Conservation (phyloP, 2,797 vertebrate species). For the Neoniphon sammara region DNA sequence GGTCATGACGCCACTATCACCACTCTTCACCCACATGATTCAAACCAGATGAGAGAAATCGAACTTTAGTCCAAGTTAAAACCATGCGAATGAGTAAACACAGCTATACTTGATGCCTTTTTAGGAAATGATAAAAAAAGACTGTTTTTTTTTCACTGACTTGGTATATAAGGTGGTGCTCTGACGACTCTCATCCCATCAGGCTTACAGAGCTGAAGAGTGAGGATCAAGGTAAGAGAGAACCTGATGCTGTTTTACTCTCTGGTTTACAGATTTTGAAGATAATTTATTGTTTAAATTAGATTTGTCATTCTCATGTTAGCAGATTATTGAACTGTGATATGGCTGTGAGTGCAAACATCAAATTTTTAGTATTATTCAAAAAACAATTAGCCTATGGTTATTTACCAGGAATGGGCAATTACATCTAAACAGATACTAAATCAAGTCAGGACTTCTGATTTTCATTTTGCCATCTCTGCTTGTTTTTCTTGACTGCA, state of each 20-base stretch:
- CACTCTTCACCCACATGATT: constrained; percentile 1
- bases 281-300: no score
- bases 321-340: no score
- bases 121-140: constrained; percentile 17
- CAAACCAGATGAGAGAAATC: neutral
- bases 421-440: no score
- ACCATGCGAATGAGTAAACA: constrained; percentile 5
- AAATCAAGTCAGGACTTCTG: no score
- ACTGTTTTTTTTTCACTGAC: accelerated
- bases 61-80: constrained; percentile 39
- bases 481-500: neutral
- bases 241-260: neutral
- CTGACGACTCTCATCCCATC: neutral
- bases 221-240: constrained; percentile 58
- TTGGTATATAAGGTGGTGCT: constrained; percentile 47
- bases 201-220: neutral
- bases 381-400: no score
- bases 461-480: neutral
- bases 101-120: constrained; percentile 1
- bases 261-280: no score
- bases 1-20: no score
- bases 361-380: no score
- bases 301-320: no score
- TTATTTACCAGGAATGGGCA: no score
- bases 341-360: no score